Evolutionary conservation across 1,140 invertebrate species (phyloP).

Genomic region (Pogonomyrmex californicus): DNA sequence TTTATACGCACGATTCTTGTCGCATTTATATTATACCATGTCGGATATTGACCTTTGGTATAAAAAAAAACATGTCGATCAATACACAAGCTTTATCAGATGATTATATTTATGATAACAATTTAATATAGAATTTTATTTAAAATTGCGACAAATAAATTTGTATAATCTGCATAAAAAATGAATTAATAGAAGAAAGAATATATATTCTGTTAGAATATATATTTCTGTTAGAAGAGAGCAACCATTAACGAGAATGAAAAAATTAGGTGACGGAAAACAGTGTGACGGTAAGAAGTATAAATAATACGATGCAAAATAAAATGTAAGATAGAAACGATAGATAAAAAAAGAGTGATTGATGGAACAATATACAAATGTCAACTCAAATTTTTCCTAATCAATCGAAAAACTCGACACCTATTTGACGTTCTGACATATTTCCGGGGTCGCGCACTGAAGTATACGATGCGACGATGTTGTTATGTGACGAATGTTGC

Average conservation of each 20-base stretch:
- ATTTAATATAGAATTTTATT: not conserved
- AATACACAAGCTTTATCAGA: not conserved
- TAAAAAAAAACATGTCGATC: slow-evolving; percentile 21
- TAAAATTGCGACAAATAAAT: not conserved
- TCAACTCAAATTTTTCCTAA: not conserved
- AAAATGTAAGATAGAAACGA: not conserved
- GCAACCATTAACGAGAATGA: not conserved
- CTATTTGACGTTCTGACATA: not conserved
- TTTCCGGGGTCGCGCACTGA: not conserved
- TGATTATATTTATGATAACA: not conserved
- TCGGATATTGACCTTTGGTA: slow-evolving; percentile 4
- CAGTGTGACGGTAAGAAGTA: not conserved
- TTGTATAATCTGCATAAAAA: not conserved
- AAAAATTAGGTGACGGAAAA: not conserved
- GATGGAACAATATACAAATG: slow-evolving; percentile 11
- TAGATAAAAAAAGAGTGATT: not conserved
- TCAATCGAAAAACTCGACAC: slow-evolving; percentile 14
- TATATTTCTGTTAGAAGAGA: too few species aligned
- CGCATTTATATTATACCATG: not conserved
- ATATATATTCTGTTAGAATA: not conserved
- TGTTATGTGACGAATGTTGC: not conserved
- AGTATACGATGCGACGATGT: not conserved
- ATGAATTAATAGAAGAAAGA: not conserved
- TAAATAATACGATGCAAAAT: not conserved
- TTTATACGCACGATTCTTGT: not conserved